Conservation (phyloP, 2,797 vertebrate species). For the Pseudotriccus pelzelni region DNA sequence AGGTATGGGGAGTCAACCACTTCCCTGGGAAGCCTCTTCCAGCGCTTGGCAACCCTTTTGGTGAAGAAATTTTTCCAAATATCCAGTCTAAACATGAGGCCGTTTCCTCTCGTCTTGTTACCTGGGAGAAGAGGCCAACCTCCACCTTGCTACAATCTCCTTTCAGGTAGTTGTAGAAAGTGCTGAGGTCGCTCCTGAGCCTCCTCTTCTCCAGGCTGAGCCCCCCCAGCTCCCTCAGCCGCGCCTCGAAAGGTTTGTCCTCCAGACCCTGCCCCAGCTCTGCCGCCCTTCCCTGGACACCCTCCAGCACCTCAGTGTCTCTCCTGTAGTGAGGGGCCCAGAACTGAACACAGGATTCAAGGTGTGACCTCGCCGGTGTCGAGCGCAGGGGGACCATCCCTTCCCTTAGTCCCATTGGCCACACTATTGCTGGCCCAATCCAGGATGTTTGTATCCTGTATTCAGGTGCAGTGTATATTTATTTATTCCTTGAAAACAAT, state of each 20-base stretch:
- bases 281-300: neutral
- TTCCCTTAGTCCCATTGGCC: neutral
- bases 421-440: neutral
- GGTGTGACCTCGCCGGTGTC: neutral
- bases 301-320: neutral
- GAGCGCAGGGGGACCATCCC: neutral
- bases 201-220: neutral
- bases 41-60: neutral
- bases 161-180: neutral
- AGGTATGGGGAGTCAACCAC: neutral
- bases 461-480: neutral
- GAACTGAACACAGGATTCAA: neutral
- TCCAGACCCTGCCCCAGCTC: neutral
- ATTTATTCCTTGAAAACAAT: slow-evolving; percentile 15
- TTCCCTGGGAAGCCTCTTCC: neutral
- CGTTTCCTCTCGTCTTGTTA: neutral
- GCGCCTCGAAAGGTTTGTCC: accelerated
- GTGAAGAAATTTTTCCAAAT: neutral
- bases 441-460: neutral
- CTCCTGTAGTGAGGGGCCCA: neutral
- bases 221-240: neutral
- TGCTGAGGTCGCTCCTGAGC: neutral
- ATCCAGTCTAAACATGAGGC: neutral
- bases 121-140: neutral
- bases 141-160: too few species aligned